These are phyloP conservation scores for Amaurobius ferox DNA, from an alignment of 2,888 invertebrate genomes.

Conservation along the genomic window DNA sequence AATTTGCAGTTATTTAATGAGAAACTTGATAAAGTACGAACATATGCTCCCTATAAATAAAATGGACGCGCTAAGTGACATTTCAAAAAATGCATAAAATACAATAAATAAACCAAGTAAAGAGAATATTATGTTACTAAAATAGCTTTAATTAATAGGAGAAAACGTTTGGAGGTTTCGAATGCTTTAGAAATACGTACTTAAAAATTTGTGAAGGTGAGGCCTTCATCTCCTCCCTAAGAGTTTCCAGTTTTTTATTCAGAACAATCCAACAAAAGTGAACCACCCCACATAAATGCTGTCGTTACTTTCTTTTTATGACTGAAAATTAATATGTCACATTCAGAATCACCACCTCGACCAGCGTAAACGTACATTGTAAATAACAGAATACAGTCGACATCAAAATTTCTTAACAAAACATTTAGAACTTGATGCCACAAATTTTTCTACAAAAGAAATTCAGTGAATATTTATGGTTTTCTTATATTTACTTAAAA, in stretches of 20 bases:
- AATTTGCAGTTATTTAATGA: too few relatives aligned
- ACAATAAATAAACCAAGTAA: too few relatives aligned
- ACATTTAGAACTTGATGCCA: conserved; percentile 42
- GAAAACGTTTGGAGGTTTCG: neutral
- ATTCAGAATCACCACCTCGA: neutral
- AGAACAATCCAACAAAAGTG: neutral
- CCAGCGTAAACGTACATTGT: conserved; percentile 21
- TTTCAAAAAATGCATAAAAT: too few relatives aligned
- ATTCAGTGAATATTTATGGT: too few relatives aligned
- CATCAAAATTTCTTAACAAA: conserved; percentile 48
- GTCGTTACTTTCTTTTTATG: conserved; percentile 7
- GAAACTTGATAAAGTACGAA: too few relatives aligned
- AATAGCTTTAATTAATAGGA: too few relatives aligned
- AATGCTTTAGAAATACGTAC: conserved; percentile 24
- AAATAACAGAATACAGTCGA: conserved; percentile 39
- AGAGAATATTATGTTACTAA: too few relatives aligned
- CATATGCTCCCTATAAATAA: too few relatives aligned
- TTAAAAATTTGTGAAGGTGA: conserved; percentile 71
- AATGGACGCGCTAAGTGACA: too few relatives aligned
- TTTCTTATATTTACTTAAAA: too few relatives aligned
- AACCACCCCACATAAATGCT: neutral
- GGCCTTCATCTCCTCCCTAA: conserved; percentile 65
- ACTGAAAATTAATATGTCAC: conserved; percentile 8
- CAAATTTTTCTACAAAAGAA: neutral
- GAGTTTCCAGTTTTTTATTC: conserved; percentile 53